A percentile compares a stretch with the other conserved stretches of the same genome.
These are phyloP conservation scores for Probosciger aterrimus DNA, from an alignment of 2,113 vertebrate genomes.

Conservation along the genomic window DNA sequence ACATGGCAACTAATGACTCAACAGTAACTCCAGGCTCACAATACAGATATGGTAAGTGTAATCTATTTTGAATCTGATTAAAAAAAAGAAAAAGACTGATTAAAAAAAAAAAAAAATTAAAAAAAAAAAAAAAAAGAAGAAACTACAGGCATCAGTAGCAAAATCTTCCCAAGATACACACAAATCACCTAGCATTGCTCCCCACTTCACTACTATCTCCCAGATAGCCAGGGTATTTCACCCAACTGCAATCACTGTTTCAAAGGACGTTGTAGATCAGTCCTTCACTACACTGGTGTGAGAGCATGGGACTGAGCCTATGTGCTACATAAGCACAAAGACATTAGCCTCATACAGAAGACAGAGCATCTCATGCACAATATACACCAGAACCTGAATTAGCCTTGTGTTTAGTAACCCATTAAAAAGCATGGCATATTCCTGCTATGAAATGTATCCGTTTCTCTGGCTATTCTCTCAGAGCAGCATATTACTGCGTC, in stretches of 20 bases:
- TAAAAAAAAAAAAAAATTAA: background rate
- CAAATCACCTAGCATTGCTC: background rate
- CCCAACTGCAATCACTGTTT: rapidly evolving
- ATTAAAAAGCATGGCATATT: background rate
- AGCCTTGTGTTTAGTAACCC: background rate
- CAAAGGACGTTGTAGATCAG: background rate
- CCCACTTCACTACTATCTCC: background rate
- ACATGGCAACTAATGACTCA: background rate
- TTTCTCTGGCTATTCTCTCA: background rate
- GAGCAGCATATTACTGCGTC: background rate
- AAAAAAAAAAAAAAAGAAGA: background rate
- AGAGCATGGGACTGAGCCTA: background rate
- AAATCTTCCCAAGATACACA: background rate
- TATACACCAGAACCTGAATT: background rate
- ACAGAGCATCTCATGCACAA: background rate
- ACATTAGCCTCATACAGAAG: background rate
- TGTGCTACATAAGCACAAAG: background rate
- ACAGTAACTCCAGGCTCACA: background rate
- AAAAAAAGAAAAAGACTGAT: background rate
- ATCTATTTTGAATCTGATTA: background rate
- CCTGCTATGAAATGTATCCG: background rate
- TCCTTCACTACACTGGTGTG: background rate
- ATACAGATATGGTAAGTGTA: rapidly evolving
- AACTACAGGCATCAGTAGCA: background rate
- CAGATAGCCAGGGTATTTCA: background rate